phyloP scores from a whole-genome alignment of 2,888 invertebrate genomes.

The Drosophila demipolita region DNA sequence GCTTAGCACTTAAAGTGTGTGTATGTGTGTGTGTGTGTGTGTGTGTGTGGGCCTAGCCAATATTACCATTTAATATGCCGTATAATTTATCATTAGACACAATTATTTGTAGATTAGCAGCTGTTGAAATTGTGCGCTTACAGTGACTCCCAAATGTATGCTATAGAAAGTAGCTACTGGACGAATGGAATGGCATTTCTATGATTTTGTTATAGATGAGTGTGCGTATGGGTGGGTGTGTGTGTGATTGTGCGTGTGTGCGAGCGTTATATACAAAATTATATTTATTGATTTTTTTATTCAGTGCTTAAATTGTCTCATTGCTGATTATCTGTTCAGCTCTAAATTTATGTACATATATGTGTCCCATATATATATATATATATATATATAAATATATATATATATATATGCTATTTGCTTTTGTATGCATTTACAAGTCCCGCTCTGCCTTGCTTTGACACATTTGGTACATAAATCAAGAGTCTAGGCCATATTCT shows the following conservation, averaged over 20 bases:
- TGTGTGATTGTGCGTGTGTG: constrained; percentile 11
- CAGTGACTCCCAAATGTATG: constrained; percentile 40
- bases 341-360: not conserved
- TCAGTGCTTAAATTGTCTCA: constrained; percentile 63
- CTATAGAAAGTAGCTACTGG: constrained; percentile 34
- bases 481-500: constrained; percentile 17
- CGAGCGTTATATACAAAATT: constrained; percentile 17
- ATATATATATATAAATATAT: not conserved
- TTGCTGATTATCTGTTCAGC: constrained; percentile 59
- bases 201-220: constrained; percentile 21
- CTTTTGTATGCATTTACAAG: not conserved
- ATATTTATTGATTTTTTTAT: constrained; percentile 52
- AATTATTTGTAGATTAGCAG: constrained; percentile 47
- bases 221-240: constrained; percentile 6
- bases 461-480: constrained; percentile 18
- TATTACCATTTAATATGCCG: constrained; percentile 25
- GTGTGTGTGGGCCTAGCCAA: not conserved
- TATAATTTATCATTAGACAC: constrained; percentile 27
- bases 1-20: constrained; percentile 5
- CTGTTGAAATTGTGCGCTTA: constrained; percentile 3
- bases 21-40: not conserved
- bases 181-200: not conserved
- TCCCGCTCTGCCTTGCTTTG: constrained; percentile 20
- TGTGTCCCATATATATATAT: not conserved
- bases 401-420: not conserved